Percentiles rank a stretch among this genome's conserved stretches.
Evolutionary conservation across 2,113 vertebrate genomes (phyloP).

Genomic region (Peromyscus polionotus): DNA sequence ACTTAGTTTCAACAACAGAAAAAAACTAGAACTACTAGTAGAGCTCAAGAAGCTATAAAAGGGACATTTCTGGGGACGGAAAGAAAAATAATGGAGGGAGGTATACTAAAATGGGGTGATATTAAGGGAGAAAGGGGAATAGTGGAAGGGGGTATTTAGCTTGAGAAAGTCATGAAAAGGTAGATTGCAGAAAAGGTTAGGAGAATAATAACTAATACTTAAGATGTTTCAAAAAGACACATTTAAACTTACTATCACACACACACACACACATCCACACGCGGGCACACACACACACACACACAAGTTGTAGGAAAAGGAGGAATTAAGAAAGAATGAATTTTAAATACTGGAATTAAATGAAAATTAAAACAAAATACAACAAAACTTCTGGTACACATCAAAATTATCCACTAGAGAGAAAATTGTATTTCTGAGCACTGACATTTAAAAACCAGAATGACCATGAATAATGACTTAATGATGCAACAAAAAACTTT

Average conservation of each 20-base stretch:
- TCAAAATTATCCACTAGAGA: neutral
- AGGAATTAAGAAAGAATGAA: neutral
- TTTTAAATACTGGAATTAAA: neutral
- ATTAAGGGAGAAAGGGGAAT: neutral
- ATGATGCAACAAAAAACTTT: neutral
- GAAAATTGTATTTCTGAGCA: neutral
- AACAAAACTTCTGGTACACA: neutral
- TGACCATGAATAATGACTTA: neutral
- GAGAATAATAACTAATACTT: neutral
- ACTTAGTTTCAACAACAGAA: neutral
- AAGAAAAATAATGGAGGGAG: neutral
- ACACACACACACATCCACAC: no score
- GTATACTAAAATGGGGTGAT: neutral
- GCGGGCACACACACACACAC: no score
- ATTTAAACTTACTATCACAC: neutral
- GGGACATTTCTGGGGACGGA: neutral
- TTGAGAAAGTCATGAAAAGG: neutral
- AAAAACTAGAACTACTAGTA: neutral
- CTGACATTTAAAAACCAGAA: no score
- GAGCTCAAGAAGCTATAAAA: neutral
- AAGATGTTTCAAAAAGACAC: neutral
- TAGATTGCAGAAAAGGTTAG: neutral
- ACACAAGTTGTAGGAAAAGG: neutral
- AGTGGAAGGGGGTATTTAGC: neutral
- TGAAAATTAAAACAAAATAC: neutral